Base-by-base conservation (phyloP, 2,888 invertebrate species). In the Leuctra nigra region DNA sequence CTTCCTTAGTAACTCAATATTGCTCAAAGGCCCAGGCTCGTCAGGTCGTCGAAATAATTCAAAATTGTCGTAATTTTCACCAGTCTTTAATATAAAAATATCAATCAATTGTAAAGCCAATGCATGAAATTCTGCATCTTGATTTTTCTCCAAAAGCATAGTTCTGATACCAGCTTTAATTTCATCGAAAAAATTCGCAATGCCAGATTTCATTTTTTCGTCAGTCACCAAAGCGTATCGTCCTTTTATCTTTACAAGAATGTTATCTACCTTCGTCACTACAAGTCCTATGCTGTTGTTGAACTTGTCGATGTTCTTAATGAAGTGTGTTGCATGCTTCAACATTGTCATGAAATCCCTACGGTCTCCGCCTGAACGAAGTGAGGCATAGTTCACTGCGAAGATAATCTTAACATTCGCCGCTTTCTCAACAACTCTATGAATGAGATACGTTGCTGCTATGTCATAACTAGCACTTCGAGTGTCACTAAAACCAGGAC, bases 381-480 rank as follows among this genome's bases (percentile, higher is more conserved):
- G 64, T 63, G 67, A 66, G 39, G 63, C 59, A 25, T 63, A 58
- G 39, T 61, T 58, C 1, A 59, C 61, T 11, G 65, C 64, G 50
- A 67, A 67, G 4, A 62, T 55, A 9, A 68, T 14, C 57, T 64
- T 63, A 63, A 68, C 65, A 22, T 63, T 59, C 4, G 61, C 24
- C 1, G 60, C 62, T 38, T 62, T 60, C 9, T 59, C 48, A 4
- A 61, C 64, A 18, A 67, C 67, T 44, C 64, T 65, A 55, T 68
- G 68, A 62, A 66, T 66, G 22, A 63, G 61, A 57, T 66, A 68
- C 50, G 66, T 67, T 2, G 65, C 52, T 1, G 65, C 66, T 38
- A 66, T 66, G 39, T 64, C 64, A 33, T 68, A 63, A 23, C 63
- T 61, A 3, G 63, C 66, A 6, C 52, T 58, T 52, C 66, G 48